A percentile compares a stretch with the other conserved stretches of the same genome.
Evolutionary conservation across 2,113 vertebrate species (phyloP).

Genomic region (Pardalotus punctatus): DNA sequence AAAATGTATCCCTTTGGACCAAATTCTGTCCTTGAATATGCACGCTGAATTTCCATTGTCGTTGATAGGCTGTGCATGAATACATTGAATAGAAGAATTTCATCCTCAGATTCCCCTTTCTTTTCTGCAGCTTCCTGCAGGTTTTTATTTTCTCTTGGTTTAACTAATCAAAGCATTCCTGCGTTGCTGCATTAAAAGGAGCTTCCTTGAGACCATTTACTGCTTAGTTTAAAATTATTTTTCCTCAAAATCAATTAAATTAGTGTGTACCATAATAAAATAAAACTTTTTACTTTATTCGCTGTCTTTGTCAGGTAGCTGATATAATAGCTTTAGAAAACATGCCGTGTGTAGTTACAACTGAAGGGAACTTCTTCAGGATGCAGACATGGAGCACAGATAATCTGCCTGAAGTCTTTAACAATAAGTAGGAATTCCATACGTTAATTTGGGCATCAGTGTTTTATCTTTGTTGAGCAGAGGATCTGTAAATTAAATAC

Average conservation of each 20-base stretch:
- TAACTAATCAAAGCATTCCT: neutral
- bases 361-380: neutral
- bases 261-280: neutral
- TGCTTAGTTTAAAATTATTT: neutral
- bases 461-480: neutral
- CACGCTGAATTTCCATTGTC: neutral
- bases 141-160: neutral
- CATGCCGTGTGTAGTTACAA: neutral
- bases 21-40: neutral
- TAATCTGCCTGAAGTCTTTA: neutral
- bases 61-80: neutral
- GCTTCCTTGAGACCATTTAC: neutral
- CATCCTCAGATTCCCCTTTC: neutral
- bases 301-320: neutral
- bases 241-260: neutral
- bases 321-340: neutral
- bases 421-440: neutral
- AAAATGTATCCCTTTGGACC: neutral
- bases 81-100: neutral
- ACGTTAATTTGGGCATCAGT: neutral
- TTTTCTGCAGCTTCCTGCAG: neutral
- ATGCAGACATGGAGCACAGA: neutral
- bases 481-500: neutral
- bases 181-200: neutral
- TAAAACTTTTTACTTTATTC: neutral